Evolutionary conservation across 2,113 vertebrate species (phyloP).

Genomic region (Bubalus kerabau): DNA sequence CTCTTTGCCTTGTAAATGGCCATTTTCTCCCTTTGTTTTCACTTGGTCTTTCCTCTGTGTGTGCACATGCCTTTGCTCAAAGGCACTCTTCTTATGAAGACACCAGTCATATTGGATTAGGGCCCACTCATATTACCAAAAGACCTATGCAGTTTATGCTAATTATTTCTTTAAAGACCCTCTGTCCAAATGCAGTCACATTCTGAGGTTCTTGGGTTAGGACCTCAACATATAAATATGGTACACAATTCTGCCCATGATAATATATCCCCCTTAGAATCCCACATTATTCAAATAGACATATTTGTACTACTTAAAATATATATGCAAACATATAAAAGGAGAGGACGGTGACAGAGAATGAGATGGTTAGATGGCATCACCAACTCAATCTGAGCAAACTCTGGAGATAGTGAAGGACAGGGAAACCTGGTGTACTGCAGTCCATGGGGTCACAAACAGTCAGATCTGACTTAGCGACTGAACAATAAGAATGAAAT

Average conservation of each 20-base stretch:
- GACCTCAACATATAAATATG: neutral
- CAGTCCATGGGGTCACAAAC: neutral
- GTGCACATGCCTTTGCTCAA: neutral
- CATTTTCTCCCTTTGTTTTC: neutral
- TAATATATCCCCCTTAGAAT: neutral
- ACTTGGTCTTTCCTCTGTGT: neutral
- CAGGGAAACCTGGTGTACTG: neutral
- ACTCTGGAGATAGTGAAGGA: neutral
- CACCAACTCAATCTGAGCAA: neutral
- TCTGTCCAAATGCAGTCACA: neutral
- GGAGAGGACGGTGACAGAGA: fast-evolving
- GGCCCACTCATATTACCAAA: neutral
- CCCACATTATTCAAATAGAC: neutral
- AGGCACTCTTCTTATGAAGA: neutral
- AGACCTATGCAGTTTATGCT: neutral
- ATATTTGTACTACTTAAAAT: neutral
- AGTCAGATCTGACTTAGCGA: neutral
- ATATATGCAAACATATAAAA: neutral
- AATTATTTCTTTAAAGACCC: neutral
- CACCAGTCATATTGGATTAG: neutral
- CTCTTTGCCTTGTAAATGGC: neutral
- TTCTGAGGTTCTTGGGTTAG: neutral
- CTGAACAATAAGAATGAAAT: neutral
- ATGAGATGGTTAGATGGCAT: neutral
- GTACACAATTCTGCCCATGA: neutral